Conservation (phyloP, 2,113 vertebrate genomes). For the Centropus unirufus region DNA sequence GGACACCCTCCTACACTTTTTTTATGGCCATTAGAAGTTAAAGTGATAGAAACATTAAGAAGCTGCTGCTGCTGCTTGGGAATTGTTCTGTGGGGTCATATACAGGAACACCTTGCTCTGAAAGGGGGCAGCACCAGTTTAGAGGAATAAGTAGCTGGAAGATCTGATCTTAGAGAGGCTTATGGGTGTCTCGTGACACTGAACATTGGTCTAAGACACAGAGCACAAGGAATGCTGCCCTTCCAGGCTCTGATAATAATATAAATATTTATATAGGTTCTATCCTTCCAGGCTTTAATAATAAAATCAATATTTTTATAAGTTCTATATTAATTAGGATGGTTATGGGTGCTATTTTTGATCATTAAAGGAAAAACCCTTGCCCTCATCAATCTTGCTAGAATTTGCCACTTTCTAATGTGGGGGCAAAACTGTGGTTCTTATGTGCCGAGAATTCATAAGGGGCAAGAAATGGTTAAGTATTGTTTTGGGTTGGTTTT, state of each 20-base stretch:
- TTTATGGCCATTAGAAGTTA: background rate
- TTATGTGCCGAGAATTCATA: background rate
- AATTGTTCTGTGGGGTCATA: background rate
- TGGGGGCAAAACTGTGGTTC: background rate
- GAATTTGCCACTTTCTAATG: background rate
- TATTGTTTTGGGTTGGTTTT: background rate
- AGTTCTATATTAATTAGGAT: background rate
- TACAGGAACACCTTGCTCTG: background rate
- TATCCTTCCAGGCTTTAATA: background rate
- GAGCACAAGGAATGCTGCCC: background rate
- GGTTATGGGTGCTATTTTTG: background rate
- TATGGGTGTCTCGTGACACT: background rate
- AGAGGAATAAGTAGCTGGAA: background rate
- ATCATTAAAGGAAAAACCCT: background rate
- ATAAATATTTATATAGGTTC: background rate
- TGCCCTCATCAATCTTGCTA: background rate
- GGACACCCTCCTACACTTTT: background rate
- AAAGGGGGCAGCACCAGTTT: background rate
- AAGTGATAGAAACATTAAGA: background rate
- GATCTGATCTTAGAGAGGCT: background rate
- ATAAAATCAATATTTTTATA: background rate
- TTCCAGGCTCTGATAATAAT: background rate
- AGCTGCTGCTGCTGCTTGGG: background rate
- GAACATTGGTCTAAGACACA: background rate
- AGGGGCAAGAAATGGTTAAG: background rate